Evolutionary conservation across 2,888 invertebrate species (phyloP), one percentile per base, ranked within the genome.

Genomic region (Rhodophaea formosa): DNA sequence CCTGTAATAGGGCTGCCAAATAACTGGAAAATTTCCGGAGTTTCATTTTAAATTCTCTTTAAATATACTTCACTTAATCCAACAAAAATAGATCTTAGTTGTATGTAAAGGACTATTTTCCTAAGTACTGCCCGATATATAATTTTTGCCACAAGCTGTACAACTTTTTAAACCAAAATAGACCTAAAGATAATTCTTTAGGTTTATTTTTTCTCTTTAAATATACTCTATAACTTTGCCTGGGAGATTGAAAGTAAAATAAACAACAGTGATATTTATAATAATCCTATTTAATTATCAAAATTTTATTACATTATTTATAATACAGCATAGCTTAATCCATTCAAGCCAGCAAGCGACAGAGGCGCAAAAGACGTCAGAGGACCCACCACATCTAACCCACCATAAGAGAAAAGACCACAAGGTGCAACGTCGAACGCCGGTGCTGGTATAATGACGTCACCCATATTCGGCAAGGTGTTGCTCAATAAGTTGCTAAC

Each of bases 401-500:
- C 74, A 6, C 5, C 39, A 39, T 10, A n/a, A 10, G n/a, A 2
- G 1, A n/a, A n/a, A 1, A 12, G 12, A 39, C 0, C 10, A 0
- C 62, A 69, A 0, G 71, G 59, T 5, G 69, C 10, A 0, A 63
- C 2, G 12, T 64, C 58, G 8, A 59, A 53, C 0, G 76, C 74
- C 5, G 72, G 7, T 0, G 63, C 57, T 0, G 72, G 77, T 0
- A 75, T 35, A 8, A 49, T 5, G 0, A 73, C 35, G 0, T 74
- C 63, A 0, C 66, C 67, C 6, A 72, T 63, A 0, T 70, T 68
- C 0, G 84, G 83, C 29, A 88, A 60, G 0, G 83, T 84, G 43
- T 79, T 82, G 52, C 84, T 81, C 0, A 89, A 59, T 1, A 88
- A 62, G 53, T 83, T 88, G 65, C 86, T 86, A 0, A 89, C 88